phyloP scores from a whole-genome alignment of 1,140 invertebrate species.

The Phocides pigmalion region DNA sequence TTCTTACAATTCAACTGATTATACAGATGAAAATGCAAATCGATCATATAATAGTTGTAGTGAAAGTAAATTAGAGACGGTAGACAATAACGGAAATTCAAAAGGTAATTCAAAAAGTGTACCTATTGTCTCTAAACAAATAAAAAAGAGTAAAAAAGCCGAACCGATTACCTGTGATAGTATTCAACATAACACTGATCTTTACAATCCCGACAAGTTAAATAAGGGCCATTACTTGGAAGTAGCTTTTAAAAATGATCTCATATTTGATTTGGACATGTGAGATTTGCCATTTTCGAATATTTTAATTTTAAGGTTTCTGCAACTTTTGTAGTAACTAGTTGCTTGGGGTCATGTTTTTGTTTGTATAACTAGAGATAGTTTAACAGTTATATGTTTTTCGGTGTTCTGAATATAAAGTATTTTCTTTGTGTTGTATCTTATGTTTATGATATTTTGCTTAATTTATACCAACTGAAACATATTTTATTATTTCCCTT shows the following conservation, averaged over 20 bases:
- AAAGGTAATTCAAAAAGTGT: slow-evolving; percentile 14
- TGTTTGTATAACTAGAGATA: slow-evolving; percentile 18
- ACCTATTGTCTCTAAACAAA: slow-evolving; percentile 6
- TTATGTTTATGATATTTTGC: slow-evolving; percentile 3
- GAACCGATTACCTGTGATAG: slow-evolving; percentile 57
- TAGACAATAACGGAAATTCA: slow-evolving; percentile 49
- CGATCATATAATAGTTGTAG: slow-evolving; percentile 35
- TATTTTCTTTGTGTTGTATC: background rate
- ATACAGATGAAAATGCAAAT: slow-evolving; percentile 49
- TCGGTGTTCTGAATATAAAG: slow-evolving; percentile 30
- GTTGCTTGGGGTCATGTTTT: slow-evolving; percentile 10
- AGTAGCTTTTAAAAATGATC: slow-evolving; percentile 82
- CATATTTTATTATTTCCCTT: no score
- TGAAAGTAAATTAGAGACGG: slow-evolving; percentile 44
- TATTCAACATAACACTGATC: slow-evolving; percentile 71
- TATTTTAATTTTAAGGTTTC: slow-evolving; percentile 37
- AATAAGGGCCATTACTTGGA: slow-evolving; percentile 80
- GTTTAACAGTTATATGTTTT: background rate
- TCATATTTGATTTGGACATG: slow-evolving; percentile 84
- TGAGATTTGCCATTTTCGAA: slow-evolving; percentile 57
- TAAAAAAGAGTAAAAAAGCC: slow-evolving; percentile 33
- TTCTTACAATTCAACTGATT: slow-evolving; percentile 41
- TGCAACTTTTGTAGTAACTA: slow-evolving; percentile 13
- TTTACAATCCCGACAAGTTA: slow-evolving; percentile 74
- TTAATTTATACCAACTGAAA: no score